These are phyloP conservation scores for Dicaeum eximium DNA, from an alignment of 2,113 vertebrate genomes.

Conservation along the genomic window DNA sequence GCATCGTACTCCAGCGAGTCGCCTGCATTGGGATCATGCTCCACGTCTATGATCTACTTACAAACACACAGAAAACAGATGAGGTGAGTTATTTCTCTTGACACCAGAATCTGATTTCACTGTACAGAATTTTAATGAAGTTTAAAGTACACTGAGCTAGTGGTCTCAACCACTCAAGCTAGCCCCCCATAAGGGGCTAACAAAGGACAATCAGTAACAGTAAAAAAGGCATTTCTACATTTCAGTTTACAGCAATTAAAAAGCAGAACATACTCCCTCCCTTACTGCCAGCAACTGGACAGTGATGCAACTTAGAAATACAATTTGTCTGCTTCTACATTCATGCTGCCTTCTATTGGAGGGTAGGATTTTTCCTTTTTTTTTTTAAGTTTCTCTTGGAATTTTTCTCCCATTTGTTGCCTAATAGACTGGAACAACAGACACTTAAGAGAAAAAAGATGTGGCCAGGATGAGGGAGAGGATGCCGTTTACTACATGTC, in stretches of 20 bases:
- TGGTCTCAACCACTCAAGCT: background rate
- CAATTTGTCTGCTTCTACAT: background rate
- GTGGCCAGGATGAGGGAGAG: background rate
- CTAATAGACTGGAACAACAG: accelerated
- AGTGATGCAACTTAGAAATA: background rate
- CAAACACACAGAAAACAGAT: background rate
- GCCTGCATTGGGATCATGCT: constrained; percentile 83
- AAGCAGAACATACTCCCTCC: background rate
- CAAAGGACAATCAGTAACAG: background rate
- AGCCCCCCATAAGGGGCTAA: background rate
- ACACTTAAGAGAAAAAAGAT: background rate
- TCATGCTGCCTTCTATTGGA: background rate
- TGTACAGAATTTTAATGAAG: background rate
- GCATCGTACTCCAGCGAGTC: constrained; percentile 87
- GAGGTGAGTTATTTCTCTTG: background rate
- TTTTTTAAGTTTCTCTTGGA: background rate
- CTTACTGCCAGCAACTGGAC: background rate
- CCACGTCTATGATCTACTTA: constrained; percentile 83
- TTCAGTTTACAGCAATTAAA: background rate
- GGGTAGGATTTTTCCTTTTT: background rate
- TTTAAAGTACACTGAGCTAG: background rate
- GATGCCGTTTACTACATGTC: background rate
- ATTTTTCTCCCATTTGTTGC: background rate
- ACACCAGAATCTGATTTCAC: background rate
- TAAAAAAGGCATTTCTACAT: background rate